Evolutionary conservation across 2,888 invertebrate species (phyloP), one percentile per base, ranked within the genome.

Genomic region (Empis stercorea): DNA sequence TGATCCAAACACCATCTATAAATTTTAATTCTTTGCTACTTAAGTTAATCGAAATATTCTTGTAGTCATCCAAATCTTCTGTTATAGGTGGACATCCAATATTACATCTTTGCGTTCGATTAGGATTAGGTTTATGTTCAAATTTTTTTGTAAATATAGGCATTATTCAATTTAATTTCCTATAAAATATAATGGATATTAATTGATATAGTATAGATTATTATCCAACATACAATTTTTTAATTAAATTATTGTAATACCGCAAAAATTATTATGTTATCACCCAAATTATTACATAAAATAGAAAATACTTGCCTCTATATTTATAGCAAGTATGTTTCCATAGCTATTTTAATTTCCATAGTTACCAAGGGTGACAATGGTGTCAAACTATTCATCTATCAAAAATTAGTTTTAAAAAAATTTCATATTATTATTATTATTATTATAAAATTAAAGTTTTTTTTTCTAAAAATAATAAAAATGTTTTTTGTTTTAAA

Each of bases 101-200:
- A 45, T 65, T 66, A 30, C 63, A 63, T 20, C 68, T 60, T 16
- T 54, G 55, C 13, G 51, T 47, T 27, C 68, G 61, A 3, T 55
- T 45, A 13, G 66, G 66, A 44, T 62, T 61, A 1, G 64, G 61
- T 43, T 68, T 68, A 6, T 63, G 52, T 46, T 68, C 66, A 40
- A 65, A 68, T 53, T 66, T 68, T 50, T 65, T 69, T 49, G 62
- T 60, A 48, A 68, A 68, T 44, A 68, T 55, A 17, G 68, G 68
- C 68, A 68, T 68, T 37, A 37, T 16, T n/a, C 4, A 20, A 20
- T 20, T 5, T 32, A 32, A 32, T 32, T 32, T 32, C 3, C 9
- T 10, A 32, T 36, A n/a, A 36, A 36, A 7, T n/a, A 36, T 36
- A 4, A n/a, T n/a, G n/a, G n/a, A n/a, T n/a, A n/a, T n/a, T n/a